Percentiles rank a stretch among this genome's conserved stretches.
Conservation (phyloP, 2,113 vertebrate genomes). For the Cyprinus carpio region DNA sequence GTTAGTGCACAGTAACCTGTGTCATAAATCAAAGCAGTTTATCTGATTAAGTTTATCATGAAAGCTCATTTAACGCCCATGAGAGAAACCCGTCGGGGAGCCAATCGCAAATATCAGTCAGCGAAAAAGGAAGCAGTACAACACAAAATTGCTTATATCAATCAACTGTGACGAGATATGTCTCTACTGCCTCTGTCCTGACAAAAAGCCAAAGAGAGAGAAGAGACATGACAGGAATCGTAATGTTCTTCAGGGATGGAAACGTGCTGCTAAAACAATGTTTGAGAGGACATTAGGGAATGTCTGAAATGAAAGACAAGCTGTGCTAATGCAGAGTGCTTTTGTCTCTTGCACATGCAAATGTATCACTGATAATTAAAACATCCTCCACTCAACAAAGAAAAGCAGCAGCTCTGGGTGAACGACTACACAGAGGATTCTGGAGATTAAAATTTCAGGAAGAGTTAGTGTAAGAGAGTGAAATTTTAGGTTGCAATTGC, state of each 20-base stretch:
- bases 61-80: background rate
- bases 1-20: slow-evolving; percentile 16
- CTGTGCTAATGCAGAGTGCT: slow-evolving; percentile 33
- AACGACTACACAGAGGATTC: background rate
- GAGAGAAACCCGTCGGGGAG: slow-evolving; percentile 24
- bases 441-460: slow-evolving; percentile 1
- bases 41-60: slow-evolving; percentile 22
- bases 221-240: background rate
- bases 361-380: slow-evolving; percentile 44
- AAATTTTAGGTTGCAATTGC: background rate
- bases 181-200: slow-evolving; percentile 6
- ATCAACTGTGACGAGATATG: slow-evolving; percentile 33
- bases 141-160: slow-evolving; percentile 35
- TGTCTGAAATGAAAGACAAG: slow-evolving; percentile 37
- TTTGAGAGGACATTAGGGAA: slow-evolving; percentile 41
- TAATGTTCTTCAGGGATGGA: slow-evolving; percentile 36
- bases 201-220: slow-evolving; percentile 22
- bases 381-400: slow-evolving; percentile 30
- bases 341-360: slow-evolving; percentile 50
- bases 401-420: background rate
- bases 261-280: slow-evolving; percentile 18
- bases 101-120: slow-evolving; percentile 30
- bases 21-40: slow-evolving; percentile 17
- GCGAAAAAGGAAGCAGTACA: slow-evolving; percentile 6
- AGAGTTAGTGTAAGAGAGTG: background rate